Conservation (phyloP, 2,113 vertebrate species). For the Callaeas wilsoni region DNA sequence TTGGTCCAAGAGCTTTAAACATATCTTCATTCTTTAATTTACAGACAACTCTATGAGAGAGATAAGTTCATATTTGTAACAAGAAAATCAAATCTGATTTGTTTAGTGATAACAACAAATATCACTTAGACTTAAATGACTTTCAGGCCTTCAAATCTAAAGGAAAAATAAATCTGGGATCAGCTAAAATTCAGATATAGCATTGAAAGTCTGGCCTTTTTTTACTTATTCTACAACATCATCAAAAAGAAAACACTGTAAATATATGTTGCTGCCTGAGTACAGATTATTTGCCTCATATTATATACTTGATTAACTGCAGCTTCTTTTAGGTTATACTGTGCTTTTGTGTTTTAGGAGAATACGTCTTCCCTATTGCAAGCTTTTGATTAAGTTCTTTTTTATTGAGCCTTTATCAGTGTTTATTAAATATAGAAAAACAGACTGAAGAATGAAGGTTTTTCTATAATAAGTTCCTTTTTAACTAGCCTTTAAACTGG, state of each 20-base stretch:
- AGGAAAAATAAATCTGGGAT: neutral
- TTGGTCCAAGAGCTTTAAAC: neutral
- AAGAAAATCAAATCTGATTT: slow-evolving; percentile 28
- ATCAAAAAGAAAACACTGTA: neutral
- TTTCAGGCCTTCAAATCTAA: neutral
- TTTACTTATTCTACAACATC: neutral
- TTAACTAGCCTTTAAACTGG: neutral
- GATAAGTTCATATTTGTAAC: neutral
- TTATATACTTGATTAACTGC: neutral
- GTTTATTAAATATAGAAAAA: slow-evolving; percentile 3
- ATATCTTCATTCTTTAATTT: neutral
- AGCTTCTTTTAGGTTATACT: neutral
- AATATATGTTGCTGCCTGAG: neutral
- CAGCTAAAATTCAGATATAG: neutral
- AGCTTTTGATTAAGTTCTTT: neutral
- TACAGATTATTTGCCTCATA: neutral
- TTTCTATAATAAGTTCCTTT: neutral
- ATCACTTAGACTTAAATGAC: slow-evolving; percentile 13
- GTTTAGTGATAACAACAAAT: slow-evolving; percentile 14
- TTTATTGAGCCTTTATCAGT: neutral
- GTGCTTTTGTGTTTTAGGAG: neutral
- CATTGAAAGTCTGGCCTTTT: neutral
- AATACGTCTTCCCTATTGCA: neutral
- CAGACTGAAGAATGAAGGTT: neutral
- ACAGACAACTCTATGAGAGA: neutral